phyloP scores from a whole-genome alignment of 1,140 invertebrate species.

The Drosophila punjabiensis region DNA sequence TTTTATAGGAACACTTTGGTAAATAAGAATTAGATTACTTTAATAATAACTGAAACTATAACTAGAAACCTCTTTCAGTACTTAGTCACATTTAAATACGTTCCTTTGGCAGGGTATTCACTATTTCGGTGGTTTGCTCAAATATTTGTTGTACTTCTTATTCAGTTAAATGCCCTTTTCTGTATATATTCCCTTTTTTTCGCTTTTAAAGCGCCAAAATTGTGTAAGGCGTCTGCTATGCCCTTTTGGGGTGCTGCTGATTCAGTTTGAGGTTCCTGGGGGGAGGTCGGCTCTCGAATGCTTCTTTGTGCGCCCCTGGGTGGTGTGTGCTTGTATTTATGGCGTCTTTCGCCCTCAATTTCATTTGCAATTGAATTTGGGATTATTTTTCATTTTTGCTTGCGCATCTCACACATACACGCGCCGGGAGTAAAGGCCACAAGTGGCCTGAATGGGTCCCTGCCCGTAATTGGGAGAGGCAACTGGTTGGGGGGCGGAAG shows the following conservation, averaged over 20 bases:
- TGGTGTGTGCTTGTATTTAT: conserved; percentile 64
- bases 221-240: conserved; percentile 60
- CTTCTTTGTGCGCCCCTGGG: conserved; percentile 31
- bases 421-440: conserved; percentile 58
- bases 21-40: not conserved
- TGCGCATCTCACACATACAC: conserved; percentile 57
- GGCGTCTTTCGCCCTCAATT: conserved; percentile 78
- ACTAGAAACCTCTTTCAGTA: not conserved
- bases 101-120: conserved; percentile 12
- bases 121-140: conserved; percentile 1
- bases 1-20: not conserved
- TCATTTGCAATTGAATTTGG: conserved; percentile 84
- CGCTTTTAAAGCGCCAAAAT: conserved; percentile 63
- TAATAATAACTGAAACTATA: not conserved
- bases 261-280: conserved; percentile 37
- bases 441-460: conserved; percentile 70
- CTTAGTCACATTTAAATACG: not conserved
- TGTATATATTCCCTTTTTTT: conserved; percentile 3
- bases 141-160: conserved; percentile 28
- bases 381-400: conserved; percentile 82
- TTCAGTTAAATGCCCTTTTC: conserved; percentile 15
- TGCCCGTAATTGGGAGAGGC: conserved; percentile 39
- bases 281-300: conserved; percentile 28
- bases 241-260: conserved; percentile 52
- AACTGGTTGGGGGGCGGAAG: conserved; percentile 7